Evolutionary conservation across 2,888 invertebrate species (phyloP).

Genomic region (Ophonus ardosiacus): DNA sequence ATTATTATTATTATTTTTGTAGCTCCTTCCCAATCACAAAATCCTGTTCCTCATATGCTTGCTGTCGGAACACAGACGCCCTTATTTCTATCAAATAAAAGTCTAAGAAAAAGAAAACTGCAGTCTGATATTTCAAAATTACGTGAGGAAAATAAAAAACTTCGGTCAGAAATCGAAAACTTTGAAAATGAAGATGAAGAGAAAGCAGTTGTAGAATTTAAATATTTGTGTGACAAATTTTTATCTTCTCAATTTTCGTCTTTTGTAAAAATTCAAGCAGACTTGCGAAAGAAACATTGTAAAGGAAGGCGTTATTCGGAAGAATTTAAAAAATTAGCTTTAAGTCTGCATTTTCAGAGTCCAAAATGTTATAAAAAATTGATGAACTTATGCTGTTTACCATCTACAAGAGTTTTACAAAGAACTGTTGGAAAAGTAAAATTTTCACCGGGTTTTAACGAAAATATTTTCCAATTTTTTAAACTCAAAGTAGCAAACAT

Average conservation of each 20-base stretch:
- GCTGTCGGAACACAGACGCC: too few species aligned
- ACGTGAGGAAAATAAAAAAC: too few species aligned
- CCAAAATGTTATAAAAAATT: background rate
- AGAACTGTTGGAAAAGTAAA: background rate
- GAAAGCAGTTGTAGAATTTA: background rate
- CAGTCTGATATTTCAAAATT: too few species aligned
- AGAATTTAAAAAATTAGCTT: background rate
- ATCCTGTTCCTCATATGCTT: too few species aligned
- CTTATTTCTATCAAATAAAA: too few species aligned
- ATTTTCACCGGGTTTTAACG: background rate
- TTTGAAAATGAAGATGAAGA: background rate
- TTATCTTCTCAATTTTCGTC: conserved; percentile 26
- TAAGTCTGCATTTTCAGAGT: too few species aligned
- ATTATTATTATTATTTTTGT: too few species aligned
- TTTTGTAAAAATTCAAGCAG: conserved; percentile 47
- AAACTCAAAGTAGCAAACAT: too few species aligned
- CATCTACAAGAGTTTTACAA: background rate
- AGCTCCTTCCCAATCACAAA: too few species aligned
- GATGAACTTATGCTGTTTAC: background rate
- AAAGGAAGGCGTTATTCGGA: conserved; percentile 18
- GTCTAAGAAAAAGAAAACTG: too few species aligned
- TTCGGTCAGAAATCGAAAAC: background rate
- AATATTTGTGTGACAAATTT: too few species aligned
- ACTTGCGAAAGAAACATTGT: background rate
- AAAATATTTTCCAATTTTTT: too few species aligned